These are phyloP conservation scores for Eucera pruinosa DNA, from an alignment of 2,888 invertebrate species.

Conservation along the genomic window DNA sequence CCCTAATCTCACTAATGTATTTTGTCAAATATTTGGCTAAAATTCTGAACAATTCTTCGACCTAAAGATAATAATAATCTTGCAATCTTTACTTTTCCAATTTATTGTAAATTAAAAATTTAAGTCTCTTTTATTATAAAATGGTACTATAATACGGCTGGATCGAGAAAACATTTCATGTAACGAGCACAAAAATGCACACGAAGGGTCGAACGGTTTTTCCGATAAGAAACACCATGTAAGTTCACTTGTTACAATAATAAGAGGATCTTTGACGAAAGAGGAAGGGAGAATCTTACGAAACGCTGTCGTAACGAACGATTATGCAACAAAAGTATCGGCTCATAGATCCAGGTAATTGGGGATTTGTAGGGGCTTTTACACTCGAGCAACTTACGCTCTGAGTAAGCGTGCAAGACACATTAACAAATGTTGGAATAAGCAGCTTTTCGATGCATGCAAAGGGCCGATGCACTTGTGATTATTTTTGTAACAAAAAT, in stretches of 20 bases:
- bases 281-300: slow-evolving; percentile 29
- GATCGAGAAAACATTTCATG: not conserved
- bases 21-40: not conserved
- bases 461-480: slow-evolving; percentile 13
- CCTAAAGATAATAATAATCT: not conserved
- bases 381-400: slow-evolving; percentile 44
- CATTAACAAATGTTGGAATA: slow-evolving; percentile 53
- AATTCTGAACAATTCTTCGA: not conserved
- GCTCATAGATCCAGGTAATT: slow-evolving; percentile 64
- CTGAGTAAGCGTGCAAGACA: slow-evolving; percentile 46
- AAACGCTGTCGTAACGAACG: slow-evolving; percentile 48
- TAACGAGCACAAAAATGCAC: slow-evolving; percentile 3
- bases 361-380: slow-evolving; percentile 65
- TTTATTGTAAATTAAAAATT: not conserved
- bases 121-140: not conserved
- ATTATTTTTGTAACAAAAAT: slow-evolving; percentile 20
- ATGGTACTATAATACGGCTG: not conserved
- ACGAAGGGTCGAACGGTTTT: slow-evolving; percentile 6
- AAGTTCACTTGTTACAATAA: slow-evolving; percentile 45
- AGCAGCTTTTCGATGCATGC: slow-evolving; percentile 42
- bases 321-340: slow-evolving; percentile 55
- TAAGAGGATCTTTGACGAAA: slow-evolving; percentile 49
- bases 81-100: not conserved
- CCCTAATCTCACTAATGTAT: too few species aligned
- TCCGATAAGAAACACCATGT: slow-evolving; percentile 22